Conservation (phyloP, 2,113 vertebrate species). For the Pithys albifrons region DNA sequence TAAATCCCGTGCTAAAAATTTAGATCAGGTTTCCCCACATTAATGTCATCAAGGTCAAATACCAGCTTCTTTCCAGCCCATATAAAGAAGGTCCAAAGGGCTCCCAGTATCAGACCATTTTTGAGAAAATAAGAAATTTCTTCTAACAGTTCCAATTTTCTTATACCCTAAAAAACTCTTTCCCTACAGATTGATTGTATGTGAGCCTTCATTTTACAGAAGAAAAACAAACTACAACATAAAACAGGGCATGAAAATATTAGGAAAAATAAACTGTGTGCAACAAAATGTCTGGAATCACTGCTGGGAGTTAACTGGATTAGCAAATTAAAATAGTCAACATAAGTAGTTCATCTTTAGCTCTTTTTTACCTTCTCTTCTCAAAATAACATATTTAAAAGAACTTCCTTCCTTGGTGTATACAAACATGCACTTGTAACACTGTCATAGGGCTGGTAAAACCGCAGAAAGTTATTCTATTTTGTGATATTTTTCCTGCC, state of each 20-base stretch:
- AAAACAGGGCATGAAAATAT: not conserved
- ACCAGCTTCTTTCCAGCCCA: not conserved
- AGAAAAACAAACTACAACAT: not conserved
- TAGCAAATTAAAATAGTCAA: not conserved
- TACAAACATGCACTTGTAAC: not conserved
- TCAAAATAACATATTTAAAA: slow-evolving; percentile 36
- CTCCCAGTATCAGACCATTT: not conserved
- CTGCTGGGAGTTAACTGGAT: not conserved
- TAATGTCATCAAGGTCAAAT: not conserved
- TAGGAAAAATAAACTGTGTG: not conserved
- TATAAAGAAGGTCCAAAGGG: not conserved
- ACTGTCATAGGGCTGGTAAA: not conserved
- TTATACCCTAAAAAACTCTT: not conserved
- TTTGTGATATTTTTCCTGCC: not conserved
- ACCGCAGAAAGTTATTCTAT: not conserved
- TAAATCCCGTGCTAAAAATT: not conserved
- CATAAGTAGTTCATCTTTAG: not conserved
- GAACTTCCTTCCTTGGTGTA: slow-evolving; percentile 39
- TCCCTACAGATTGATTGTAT: not conserved
- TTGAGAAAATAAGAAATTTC: not conserved
- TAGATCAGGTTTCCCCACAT: not conserved
- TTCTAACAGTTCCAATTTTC: not conserved
- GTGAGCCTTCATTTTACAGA: not conserved
- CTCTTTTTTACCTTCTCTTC: not conserved
- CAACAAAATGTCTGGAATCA: not conserved